Conservation (phyloP, 2,113 vertebrate genomes). For the Probosciger aterrimus region DNA sequence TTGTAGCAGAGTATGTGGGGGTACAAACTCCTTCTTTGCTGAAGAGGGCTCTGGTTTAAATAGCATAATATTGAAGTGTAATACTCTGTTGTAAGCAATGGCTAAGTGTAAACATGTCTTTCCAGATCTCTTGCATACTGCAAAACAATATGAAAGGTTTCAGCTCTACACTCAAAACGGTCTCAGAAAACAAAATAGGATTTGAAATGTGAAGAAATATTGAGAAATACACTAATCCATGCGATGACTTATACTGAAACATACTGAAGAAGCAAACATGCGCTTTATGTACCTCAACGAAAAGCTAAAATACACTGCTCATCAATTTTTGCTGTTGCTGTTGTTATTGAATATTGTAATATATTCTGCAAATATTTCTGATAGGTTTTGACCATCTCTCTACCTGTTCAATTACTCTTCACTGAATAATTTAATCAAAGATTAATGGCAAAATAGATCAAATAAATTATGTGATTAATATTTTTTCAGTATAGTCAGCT, state of each 20-base stretch:
- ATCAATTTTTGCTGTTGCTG: neutral
- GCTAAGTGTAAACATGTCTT: neutral
- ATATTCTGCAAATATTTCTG: neutral
- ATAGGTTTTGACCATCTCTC: neutral
- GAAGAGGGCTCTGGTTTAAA: neutral
- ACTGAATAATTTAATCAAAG: slow-evolving; percentile 27
- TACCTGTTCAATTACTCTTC: neutral
- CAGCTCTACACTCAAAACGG: neutral
- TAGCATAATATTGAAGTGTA: neutral
- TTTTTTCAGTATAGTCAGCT: neutral
- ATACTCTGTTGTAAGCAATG: neutral
- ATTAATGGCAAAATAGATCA: slow-evolving; percentile 11
- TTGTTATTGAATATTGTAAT: neutral
- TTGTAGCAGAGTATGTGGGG: neutral
- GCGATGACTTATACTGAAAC: neutral
- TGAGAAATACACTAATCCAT: neutral
- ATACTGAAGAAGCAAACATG: neutral
- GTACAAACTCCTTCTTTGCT: neutral
- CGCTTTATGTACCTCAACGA: neutral
- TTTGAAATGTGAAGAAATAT: neutral
- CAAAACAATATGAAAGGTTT: neutral
- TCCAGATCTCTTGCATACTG: neutral
- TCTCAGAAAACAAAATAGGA: neutral
- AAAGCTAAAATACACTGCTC: neutral
- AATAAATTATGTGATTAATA: neutral